These are phyloP conservation scores for Gymnothorax reevesii DNA, from an alignment of 2,797 vertebrate genomes.

Conservation along the genomic window DNA sequence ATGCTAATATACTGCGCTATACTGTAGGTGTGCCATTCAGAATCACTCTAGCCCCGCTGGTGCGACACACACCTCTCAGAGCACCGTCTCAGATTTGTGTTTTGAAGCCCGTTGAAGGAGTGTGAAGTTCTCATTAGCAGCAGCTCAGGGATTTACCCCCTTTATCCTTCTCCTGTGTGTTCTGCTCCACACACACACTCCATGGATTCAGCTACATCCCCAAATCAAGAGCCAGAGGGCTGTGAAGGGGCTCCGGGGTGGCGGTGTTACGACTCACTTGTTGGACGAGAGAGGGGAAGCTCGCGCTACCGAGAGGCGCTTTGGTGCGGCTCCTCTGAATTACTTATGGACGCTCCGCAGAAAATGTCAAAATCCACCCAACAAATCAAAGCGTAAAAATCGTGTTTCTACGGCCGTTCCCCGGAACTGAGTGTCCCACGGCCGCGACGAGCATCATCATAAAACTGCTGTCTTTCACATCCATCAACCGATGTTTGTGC, in stretches of 20 bases:
- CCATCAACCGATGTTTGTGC: not conserved
- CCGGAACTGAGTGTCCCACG: not conserved
- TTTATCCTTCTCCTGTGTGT: not conserved
- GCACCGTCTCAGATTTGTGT: no score
- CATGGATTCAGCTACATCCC: conserved; percentile 46
- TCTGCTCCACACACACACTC: not conserved
- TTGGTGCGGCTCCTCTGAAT: conserved; percentile 56
- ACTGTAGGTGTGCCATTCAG: not conserved
- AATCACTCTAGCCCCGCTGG: not conserved
- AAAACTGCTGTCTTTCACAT: not conserved
- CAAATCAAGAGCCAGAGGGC: conserved; percentile 45
- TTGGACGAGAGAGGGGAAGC: conserved; percentile 64
- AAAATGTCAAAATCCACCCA: not conserved
- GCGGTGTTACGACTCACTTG: not conserved
- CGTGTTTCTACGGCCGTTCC: not conserved
- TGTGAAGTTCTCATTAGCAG: not conserved
- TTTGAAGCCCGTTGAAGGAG: no score
- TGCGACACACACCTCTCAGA: not conserved
- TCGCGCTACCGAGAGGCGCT: conserved; percentile 39
- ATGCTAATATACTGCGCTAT: no score
- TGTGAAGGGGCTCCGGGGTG: not conserved
- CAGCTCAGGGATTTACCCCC: not conserved
- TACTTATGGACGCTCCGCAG: conserved; percentile 44
- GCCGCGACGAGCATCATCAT: not conserved
- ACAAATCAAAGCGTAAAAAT: not conserved